These are phyloP conservation scores for Cygnus olor DNA, from an alignment of 2,797 vertebrate species.

Conservation along the genomic window DNA sequence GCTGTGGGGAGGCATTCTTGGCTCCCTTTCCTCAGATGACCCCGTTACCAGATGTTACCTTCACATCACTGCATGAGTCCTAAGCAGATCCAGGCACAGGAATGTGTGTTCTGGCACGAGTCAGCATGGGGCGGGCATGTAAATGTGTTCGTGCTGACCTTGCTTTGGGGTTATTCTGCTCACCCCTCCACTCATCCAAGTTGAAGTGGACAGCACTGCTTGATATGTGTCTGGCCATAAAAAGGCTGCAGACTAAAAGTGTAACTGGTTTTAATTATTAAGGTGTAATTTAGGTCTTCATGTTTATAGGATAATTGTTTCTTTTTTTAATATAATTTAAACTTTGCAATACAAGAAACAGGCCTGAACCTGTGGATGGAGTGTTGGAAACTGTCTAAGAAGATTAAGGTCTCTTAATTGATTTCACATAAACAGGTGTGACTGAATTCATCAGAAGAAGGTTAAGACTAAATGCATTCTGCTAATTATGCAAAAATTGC, in stretches of 20 bases:
- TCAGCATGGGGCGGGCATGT: rapidly evolving
- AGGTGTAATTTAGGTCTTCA: conserved; percentile 57
- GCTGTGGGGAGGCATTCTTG: neutral
- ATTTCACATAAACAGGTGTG: conserved; percentile 77
- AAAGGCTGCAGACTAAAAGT: conserved; percentile 21
- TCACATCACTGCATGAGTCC: neutral
- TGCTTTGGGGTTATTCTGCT: neutral
- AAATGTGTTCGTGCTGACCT: neutral
- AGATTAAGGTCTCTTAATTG: conserved; percentile 75
- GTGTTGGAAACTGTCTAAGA: conserved; percentile 69
- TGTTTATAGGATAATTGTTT: conserved; percentile 70
- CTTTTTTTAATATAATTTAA: conserved; percentile 70
- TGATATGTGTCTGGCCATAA: neutral
- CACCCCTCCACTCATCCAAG: neutral
- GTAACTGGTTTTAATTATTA: conserved; percentile 60
- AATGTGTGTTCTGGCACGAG: neutral
- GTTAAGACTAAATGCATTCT: conserved; percentile 63
- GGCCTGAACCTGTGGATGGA: conserved; percentile 66
- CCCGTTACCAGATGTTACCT: neutral
- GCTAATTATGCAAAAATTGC: conserved; percentile 70
- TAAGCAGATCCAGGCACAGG: neutral
- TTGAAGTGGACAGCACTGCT: neutral
- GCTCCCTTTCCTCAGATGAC: conserved; percentile 6
- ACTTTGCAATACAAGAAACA: conserved; percentile 65
- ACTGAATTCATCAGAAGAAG: conserved; percentile 72